Evolutionary conservation across 2,888 invertebrate species (phyloP).

Genomic region (Liodrosophila aerea): DNA sequence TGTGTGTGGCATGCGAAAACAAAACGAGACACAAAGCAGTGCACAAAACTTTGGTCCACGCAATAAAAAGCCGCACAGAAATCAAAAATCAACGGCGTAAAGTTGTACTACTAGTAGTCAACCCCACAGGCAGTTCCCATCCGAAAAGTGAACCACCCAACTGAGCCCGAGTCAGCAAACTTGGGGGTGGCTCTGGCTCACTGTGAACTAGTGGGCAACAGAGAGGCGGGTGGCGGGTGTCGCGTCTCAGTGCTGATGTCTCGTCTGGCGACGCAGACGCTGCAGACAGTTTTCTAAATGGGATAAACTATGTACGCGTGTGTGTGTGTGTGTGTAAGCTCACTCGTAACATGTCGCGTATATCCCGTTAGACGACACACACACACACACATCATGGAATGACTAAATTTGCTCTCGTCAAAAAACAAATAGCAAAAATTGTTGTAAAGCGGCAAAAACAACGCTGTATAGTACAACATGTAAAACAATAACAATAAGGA

Average conservation of each 20-base stretch:
- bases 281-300: slow-evolving; percentile 62
- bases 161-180: slow-evolving; percentile 11
- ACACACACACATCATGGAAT: slow-evolving; percentile 4
- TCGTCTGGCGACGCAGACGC: slow-evolving; percentile 60
- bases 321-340: slow-evolving; percentile 12
- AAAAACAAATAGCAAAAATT: slow-evolving; percentile 14
- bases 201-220: background rate
- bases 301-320: slow-evolving; percentile 51
- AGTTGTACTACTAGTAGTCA: slow-evolving; percentile 36
- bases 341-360: slow-evolving; percentile 29
- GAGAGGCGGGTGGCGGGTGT: slow-evolving; percentile 9
- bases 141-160: slow-evolving; percentile 3
- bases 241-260: slow-evolving; percentile 41
- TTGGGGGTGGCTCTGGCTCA: slow-evolving; percentile 50
- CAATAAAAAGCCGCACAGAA: slow-evolving; percentile 56
- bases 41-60: slow-evolving; percentile 49
- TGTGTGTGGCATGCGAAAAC: slow-evolving; percentile 22
- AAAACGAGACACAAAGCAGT: slow-evolving; percentile 24
- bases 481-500: slow-evolving; percentile 1
- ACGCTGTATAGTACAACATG: background rate
- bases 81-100: slow-evolving; percentile 62
- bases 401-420: background rate
- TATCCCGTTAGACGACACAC: slow-evolving; percentile 22
- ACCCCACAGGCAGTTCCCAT: slow-evolving; percentile 36
- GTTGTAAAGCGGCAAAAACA: no score